Evolutionary conservation across 2,113 vertebrate genomes (phyloP), one percentile per base, ranked within the genome.

Genomic region (Martes martes): DNA sequence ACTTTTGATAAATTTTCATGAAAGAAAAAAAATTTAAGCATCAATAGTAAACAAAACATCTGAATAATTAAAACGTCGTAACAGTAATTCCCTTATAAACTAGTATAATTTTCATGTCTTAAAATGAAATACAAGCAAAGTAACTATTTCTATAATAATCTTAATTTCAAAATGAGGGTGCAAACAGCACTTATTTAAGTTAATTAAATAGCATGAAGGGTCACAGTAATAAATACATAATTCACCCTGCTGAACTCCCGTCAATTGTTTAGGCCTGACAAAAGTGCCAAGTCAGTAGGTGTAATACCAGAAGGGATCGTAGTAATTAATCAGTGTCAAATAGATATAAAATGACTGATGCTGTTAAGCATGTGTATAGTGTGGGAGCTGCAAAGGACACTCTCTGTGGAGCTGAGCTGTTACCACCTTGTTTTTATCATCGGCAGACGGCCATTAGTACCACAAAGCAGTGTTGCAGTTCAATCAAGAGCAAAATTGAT

Each of bases 261-360:
- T 93, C 95, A 85, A 95, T 86, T 93, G 96, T 96, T 4, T 1
- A 95, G 82, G 96, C 87, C 4, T 67, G 97, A 91, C 94, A 74
- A 84, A 98, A 91, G 86, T 57, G 81, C 87, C 76, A 96, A 89
- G 81, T 97, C 97, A 98, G 96, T 74, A 91, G 97, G 98, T 86
- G 59, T 74, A 97, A 97, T 81, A 82, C 45, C 55, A 89, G 96
- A 97, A 97, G 76, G 97, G 96, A 95, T 97, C 97, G 57, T 88
- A 96, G 97, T 98, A 98, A 99, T 99, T 99, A 98, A 99, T 99
- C 99, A 99, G 95, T 98, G 99, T 99, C 99, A 98, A 0, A 65
- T 0, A 99, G 99, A 98, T 96, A 98, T 78, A 96, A 98, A 94
- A 98, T 98, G 98, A 99, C 95, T 91, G 98, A 99, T 98, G 98